A percentile compares a stretch with the other conserved stretches of the same genome.
Conservation (phyloP, 2,888 invertebrate species). For the Lycophotia porphyrea region DNA sequence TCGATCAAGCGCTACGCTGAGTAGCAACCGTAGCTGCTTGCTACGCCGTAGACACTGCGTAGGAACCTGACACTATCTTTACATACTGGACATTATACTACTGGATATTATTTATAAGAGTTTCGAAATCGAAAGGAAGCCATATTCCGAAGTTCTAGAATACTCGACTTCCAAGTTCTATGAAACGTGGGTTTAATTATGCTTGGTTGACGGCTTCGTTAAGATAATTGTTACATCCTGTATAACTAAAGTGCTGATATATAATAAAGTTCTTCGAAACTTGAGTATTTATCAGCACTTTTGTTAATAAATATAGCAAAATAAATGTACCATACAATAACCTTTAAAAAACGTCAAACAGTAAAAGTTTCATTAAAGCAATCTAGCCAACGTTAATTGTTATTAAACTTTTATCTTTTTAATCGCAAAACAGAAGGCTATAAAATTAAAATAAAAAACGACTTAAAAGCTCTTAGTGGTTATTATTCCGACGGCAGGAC, state of each 20-base stretch:
- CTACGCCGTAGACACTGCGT: conserved; percentile 46
- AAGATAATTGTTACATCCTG: no score
- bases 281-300: not conserved
- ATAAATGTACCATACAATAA: not conserved
- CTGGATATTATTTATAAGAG: conserved; percentile 1
- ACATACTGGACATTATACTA: not conserved
- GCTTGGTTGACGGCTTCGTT: no score
- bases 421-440: conserved; percentile 40
- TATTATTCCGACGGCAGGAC: conserved; percentile 14
- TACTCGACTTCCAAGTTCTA: not conserved
- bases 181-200: no score
- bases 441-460: conserved; percentile 32
- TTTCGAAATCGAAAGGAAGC: not conserved
- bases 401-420: conserved; percentile 46
- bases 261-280: no score
- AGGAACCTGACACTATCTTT: conserved; percentile 7
- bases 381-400: conserved; percentile 27
- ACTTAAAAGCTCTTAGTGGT: conserved; percentile 20
- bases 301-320: not conserved
- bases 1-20: conserved; percentile 42
- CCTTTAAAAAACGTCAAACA: conserved; percentile 24
- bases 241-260: no score
- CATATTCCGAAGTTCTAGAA: not conserved
- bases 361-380: conserved; percentile 33
- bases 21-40: conserved; percentile 38